Base-by-base conservation (phyloP, 2,113 vertebrate species). In the Catharus minimus region DNA sequence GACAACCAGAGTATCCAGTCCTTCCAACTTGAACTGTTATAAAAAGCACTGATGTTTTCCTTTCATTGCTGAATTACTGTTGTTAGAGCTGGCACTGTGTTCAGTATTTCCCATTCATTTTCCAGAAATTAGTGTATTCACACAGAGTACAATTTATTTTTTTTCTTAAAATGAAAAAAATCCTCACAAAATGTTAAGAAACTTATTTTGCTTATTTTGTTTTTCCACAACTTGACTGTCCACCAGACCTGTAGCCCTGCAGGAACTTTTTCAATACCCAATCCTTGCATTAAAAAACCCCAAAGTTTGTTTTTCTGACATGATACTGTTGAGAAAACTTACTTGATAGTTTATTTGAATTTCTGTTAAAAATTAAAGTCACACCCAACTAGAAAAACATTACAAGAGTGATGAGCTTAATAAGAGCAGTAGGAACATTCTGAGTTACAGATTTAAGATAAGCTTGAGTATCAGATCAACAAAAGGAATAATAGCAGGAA, bases 41-140 rank as follows among this genome's bases (percentile, higher is more conserved):
- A 91, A 50, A 98, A 90, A 33, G 5, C 24, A 32, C 84, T 74
- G 3, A 97, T 61, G 21, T 93, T 97, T 26, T 87, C 49, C 33
- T 96, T 95, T 88, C 95, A 82, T 11, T 28, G 53, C 9, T 67
- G 14, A 39, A 97, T 89, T 79, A 93, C 95, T 16, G 14, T 55
- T 66, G 56, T 62, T 15, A 98, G 72, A 39, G 64, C 43, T 66
- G 74, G 39, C 55, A 97, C 86, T 30, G 55, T 68, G 6, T 93
- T 57, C 82, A 97, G 58, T 24, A 86, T 73, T 33, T 94, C 80
- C 44, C 96, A 81, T 60, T 97, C 86, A 12, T 46, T 62, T 20
- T 73, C 32, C 53, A 86, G n/a, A 91, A 96, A 92, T 50, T 95
- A 73, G 91, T 97, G 50, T 47, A 64, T 66, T 23, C 13, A 67